These are phyloP conservation scores for Xylocopa sonorina DNA, from an alignment of 1,140 invertebrate species.

Conservation along the genomic window DNA sequence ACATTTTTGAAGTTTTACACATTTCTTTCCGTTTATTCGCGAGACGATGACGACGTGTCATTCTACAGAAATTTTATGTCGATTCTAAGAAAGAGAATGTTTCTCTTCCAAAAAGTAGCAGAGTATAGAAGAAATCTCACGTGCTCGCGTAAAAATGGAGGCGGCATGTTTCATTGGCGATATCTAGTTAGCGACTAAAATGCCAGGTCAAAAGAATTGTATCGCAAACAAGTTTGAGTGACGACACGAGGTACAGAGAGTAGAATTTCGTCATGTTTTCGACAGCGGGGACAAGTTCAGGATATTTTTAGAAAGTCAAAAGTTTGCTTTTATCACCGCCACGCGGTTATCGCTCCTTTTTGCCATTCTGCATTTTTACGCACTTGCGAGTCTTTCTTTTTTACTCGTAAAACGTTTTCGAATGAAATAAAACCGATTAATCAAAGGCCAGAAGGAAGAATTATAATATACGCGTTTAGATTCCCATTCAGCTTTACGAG, in stretches of 20 bases:
- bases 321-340: slow-evolving; percentile 50
- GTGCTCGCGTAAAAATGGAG: neutral
- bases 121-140: neutral
- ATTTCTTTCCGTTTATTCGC: no score
- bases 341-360: slow-evolving; percentile 41
- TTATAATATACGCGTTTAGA: neutral
- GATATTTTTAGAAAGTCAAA: slow-evolving; percentile 57
- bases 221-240: neutral
- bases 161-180: neutral
- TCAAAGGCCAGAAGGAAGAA: neutral
- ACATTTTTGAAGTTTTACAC: no score
- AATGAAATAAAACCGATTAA: slow-evolving; percentile 1
- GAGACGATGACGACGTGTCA: no score
- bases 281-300: neutral
- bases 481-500: neutral
- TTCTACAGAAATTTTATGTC: no score
- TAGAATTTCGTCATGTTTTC: slow-evolving; percentile 34
- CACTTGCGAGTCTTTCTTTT: slow-evolving; percentile 1
- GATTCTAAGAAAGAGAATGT: neutral
- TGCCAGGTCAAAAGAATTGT: slow-evolving; percentile 31
- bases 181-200: neutral
- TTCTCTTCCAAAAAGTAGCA: no score
- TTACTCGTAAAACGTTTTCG: neutral
- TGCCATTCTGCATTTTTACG: slow-evolving; percentile 34
- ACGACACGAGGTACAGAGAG: slow-evolving; percentile 21